Percentiles rank a stretch among this genome's conserved stretches.
Evolutionary conservation across 2,888 invertebrate species (phyloP).

Genomic region (Tenthredo amoena): DNA sequence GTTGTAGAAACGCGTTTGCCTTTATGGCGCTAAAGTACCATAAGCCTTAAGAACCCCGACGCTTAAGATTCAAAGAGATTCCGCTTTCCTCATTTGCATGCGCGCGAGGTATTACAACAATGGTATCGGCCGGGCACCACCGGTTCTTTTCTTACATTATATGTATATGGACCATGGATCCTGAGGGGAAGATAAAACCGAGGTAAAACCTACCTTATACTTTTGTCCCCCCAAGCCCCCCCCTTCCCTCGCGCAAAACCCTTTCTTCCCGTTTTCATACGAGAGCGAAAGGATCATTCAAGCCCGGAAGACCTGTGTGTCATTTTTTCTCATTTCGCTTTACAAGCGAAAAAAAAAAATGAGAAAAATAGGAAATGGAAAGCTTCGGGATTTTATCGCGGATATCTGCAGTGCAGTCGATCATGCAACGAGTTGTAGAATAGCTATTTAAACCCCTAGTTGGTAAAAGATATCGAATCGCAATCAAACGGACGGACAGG

Average conservation of each 20-base stretch:
- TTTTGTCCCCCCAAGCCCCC: not conserved
- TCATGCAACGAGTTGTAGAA: not conserved
- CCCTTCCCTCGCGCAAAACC: not conserved
- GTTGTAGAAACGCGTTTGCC: constrained; percentile 1
- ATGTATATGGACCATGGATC: constrained; percentile 17
- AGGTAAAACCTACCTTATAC: not conserved
- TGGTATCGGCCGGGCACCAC: constrained; percentile 60
- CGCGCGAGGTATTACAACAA: constrained; percentile 65
- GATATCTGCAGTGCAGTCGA: not conserved
- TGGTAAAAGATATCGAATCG: not conserved
- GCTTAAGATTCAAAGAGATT: constrained; percentile 58
- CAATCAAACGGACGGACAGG: not conserved
- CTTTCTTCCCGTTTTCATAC: not conserved
- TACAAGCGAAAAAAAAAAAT: too few relatives aligned
- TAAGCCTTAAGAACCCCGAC: not conserved
- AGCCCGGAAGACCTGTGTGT: too few relatives aligned
- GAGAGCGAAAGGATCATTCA: too few relatives aligned
- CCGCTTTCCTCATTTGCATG: constrained; percentile 69
- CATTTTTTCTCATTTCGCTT: too few relatives aligned
- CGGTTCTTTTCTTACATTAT: not conserved
- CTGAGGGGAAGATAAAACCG: not conserved
- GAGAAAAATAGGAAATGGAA: not conserved
- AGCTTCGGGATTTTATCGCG: not conserved
- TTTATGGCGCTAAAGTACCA: constrained; percentile 41
- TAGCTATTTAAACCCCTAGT: not conserved